These are phyloP conservation scores for Acronicta psi DNA, from an alignment of 2,888 invertebrate species.

Conservation along the genomic window DNA sequence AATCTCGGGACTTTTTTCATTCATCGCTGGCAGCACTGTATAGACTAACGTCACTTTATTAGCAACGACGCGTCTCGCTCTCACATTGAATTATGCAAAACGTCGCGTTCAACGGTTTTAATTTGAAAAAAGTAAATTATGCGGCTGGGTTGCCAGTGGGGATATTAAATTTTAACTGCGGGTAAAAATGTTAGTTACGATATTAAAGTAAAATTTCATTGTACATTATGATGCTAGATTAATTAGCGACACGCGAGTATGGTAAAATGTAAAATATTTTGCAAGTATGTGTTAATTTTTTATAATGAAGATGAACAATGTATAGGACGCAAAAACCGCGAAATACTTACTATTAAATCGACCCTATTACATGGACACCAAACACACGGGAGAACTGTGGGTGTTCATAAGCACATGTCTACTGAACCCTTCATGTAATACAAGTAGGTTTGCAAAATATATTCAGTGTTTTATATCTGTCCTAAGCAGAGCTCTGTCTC, in stretches of 20 bases:
- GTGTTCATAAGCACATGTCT: too few species aligned
- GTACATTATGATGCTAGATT: constrained; percentile 37
- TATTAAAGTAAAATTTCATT: constrained; percentile 34
- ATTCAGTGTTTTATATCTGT: too few species aligned
- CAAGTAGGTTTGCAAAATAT: too few species aligned
- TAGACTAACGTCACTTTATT: constrained; percentile 47
- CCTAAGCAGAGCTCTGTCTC: too few species aligned
- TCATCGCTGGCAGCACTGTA: constrained; percentile 55
- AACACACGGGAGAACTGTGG: too few species aligned
- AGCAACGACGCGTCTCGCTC: constrained; percentile 43
- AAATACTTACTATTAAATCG: too few species aligned
- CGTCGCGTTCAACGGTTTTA: constrained; percentile 47
- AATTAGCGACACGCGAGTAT: constrained; percentile 40
- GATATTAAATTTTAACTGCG: constrained; percentile 50
- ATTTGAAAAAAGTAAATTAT: constrained; percentile 63
- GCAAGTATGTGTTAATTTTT: background rate
- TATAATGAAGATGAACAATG: too few species aligned
- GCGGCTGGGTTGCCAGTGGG: constrained; percentile 51
- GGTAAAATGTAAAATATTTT: constrained; percentile 16
- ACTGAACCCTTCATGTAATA: too few species aligned
- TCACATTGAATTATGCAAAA: constrained; percentile 66
- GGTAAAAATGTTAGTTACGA: constrained; percentile 26
- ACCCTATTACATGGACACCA: too few species aligned
- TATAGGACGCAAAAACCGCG: too few species aligned
- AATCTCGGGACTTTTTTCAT: constrained; percentile 45